phyloP scores from a whole-genome alignment of 2,888 invertebrate genomes.

The Incurvaria masculella region DNA sequence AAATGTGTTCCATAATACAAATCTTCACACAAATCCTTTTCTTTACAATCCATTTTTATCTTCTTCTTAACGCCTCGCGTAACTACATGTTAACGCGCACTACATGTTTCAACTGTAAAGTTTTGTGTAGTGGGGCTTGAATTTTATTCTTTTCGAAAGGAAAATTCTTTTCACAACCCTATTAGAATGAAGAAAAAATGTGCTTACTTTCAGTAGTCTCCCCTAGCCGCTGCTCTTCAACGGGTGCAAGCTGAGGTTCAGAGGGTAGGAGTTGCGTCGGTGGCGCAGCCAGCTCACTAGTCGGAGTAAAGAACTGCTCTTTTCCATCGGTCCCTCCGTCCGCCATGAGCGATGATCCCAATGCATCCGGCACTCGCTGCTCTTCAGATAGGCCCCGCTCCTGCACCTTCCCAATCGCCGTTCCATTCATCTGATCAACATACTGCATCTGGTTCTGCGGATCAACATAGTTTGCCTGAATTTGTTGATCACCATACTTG shows the following conservation, averaged over 20 bases:
- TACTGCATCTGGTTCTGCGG: neutral
- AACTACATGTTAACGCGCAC: no score
- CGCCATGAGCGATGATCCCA: no score
- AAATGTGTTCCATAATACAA: no score
- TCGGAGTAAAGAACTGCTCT: slow-evolving; percentile 47
- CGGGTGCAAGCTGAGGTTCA: slow-evolving; percentile 31
- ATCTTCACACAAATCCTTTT: no score
- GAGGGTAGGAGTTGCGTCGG: slow-evolving; percentile 29
- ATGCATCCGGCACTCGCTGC: slow-evolving; percentile 32
- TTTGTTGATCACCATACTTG: slow-evolving; percentile 14
- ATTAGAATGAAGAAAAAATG: neutral
- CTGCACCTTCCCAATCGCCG: slow-evolving; percentile 8
- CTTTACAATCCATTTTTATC: no score
- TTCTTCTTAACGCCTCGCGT: no score
- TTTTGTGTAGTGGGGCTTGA: neutral
- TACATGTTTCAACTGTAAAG: no score
- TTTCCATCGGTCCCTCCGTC: slow-evolving; percentile 13
- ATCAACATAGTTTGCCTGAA: slow-evolving; percentile 10
- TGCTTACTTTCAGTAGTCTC: slow-evolving; percentile 19
- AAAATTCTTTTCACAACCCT: neutral
- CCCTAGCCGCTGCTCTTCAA: slow-evolving; percentile 35
- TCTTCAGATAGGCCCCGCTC: slow-evolving; percentile 11
- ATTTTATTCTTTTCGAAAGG: slow-evolving; percentile 5
- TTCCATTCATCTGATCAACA: neutral
- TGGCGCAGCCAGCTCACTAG: slow-evolving; percentile 40